Evolutionary conservation across 2,888 invertebrate genomes (phyloP).

Genomic region (Papilio elwesi): DNA sequence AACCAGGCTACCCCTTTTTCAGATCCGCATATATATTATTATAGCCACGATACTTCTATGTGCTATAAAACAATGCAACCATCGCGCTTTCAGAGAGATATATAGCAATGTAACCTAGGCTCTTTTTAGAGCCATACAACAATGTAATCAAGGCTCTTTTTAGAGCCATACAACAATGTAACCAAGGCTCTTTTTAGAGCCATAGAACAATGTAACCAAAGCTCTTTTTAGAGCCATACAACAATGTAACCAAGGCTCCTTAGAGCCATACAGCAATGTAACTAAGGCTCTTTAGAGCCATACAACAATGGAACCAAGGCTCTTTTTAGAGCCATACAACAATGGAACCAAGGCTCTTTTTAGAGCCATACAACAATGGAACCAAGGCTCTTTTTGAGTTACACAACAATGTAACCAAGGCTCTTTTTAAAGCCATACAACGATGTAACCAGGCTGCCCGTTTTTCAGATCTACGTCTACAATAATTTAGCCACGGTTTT

Average conservation of each 20-base stretch:
- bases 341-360: too few species aligned
- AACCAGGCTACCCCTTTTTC: conserved; percentile 23
- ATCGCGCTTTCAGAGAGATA: conserved; percentile 37
- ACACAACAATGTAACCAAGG: conserved; percentile 33
- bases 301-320: conserved; percentile 30
- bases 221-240: conserved; percentile 38
- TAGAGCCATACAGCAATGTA: conserved; percentile 26
- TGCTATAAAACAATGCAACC: conserved; percentile 35
- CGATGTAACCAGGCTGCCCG: conserved; percentile 36
- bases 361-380: conserved; percentile 35
- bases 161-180: conserved; percentile 38
- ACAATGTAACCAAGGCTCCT: conserved; percentile 33
- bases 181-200: conserved; percentile 35
- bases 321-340: too few species aligned
- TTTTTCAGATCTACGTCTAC: conserved; percentile 29
- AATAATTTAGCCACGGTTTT: conserved; percentile 4
- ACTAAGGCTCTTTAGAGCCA: conserved; percentile 40
- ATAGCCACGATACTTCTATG: conserved; percentile 41
- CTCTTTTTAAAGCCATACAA: conserved; percentile 34
- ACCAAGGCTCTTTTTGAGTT: conserved; percentile 39
- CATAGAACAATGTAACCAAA: conserved; percentile 24
- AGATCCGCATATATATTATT: conserved; percentile 11
- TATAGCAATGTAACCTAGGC: conserved; percentile 29
- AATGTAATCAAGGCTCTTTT: conserved; percentile 35
- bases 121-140: conserved; percentile 34